Conservation (phyloP, 2,797 vertebrate genomes). For the Sebastolobus altivelis region DNA sequence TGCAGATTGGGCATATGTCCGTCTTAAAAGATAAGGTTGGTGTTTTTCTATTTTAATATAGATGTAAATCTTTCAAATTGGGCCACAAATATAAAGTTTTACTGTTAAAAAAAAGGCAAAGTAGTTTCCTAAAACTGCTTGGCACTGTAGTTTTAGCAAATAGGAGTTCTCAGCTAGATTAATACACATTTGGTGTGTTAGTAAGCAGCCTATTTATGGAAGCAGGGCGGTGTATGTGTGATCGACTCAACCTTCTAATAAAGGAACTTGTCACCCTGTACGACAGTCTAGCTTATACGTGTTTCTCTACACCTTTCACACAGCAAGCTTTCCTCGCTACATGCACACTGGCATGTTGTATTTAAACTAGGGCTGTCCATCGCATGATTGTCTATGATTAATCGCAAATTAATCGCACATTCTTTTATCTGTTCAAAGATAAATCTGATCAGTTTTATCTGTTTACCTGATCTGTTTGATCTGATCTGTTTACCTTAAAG, state of each 20-base stretch:
- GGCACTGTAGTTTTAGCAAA: no score
- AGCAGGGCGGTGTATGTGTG: neutral
- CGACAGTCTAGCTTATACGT: neutral
- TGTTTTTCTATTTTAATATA: neutral
- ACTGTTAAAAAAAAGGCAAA: neutral
- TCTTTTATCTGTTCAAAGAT: no score
- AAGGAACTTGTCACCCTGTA: neutral
- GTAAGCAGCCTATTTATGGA: neutral
- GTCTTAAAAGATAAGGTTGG: neutral
- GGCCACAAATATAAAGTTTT: neutral
- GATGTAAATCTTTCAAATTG: no score
- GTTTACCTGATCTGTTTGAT: no score
- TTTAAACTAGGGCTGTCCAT: no score
- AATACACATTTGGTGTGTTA: neutral
- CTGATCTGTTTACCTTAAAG: no score
- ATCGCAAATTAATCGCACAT: no score
- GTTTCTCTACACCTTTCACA: neutral
- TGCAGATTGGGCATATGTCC: neutral
- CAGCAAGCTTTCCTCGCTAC: neutral
- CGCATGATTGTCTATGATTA: no score
- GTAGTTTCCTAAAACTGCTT: no score
- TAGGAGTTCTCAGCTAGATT: no score
- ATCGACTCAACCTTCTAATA: neutral
- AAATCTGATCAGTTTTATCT: no score
- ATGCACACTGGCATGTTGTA: neutral